Conservation (phyloP, 2,797 vertebrate genomes). For the Danio tinwini region DNA sequence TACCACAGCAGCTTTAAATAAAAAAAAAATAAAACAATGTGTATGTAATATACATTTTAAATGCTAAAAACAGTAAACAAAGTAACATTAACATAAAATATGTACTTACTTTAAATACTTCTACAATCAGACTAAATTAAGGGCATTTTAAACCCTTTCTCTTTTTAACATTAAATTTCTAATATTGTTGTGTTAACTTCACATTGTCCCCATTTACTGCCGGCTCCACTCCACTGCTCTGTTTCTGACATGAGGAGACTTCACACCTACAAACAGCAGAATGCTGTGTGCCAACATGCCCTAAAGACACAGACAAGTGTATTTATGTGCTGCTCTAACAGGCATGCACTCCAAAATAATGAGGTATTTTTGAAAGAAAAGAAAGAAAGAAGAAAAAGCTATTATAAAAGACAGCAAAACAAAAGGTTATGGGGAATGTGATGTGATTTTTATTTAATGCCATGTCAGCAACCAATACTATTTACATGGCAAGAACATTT, state of each 20-base stretch:
- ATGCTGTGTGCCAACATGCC: slow-evolving; percentile 29
- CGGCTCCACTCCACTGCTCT: not conserved
- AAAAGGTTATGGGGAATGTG: not conserved
- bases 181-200: not conserved
- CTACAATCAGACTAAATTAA: too few species aligned
- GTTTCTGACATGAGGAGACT: slow-evolving; percentile 16
- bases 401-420: not conserved
- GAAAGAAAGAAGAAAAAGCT: not conserved
- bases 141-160: not conserved
- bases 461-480: too few species aligned
- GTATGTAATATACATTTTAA: too few species aligned
- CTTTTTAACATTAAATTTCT: not conserved
- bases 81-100: too few species aligned
- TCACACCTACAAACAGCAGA: slow-evolving; percentile 9
- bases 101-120: too few species aligned
- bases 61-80: too few species aligned
- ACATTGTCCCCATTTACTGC: not conserved
- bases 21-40: too few species aligned
- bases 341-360: not conserved
- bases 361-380: not conserved
- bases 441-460: too few species aligned
- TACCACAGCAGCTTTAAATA: too few species aligned
- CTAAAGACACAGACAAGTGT: not conserved
- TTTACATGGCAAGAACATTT: too few species aligned
- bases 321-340: not conserved